Base-by-base conservation (phyloP, 2,888 invertebrate species). In the Dermolepida albohirtum region DNA sequence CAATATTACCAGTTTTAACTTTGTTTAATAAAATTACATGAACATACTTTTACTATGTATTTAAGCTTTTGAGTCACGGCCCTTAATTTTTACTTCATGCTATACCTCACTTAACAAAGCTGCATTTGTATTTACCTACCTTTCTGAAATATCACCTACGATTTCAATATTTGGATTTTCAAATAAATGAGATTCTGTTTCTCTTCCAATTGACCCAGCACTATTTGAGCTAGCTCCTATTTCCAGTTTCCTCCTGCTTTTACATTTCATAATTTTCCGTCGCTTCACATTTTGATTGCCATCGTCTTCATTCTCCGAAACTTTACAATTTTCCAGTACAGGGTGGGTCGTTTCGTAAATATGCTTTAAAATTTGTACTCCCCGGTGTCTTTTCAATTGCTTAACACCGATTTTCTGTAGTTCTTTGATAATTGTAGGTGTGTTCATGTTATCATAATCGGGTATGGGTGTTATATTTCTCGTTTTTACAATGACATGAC, bases 271-370 rank as follows among this genome's bases (percentile, higher is more conserved):
- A 10, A 52, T 27, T 55, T 70, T 70, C 73, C 74, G 57, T 72
- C 69, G 69, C 74, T 75, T 77, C 17, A 72, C 65, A 17, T 54
- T 49, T 34, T 44, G 49, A 14, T 68, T 70, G 10, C 73, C 70
- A 47, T 74, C 72, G 47, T 77, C 74, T 29, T 66, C 67, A 54
- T 73, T 73, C 2, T 71, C 65, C 27, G 49, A 40, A 44, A 66
- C 8, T 12, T 10, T 2, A n/a, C 5, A 5, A 29, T 34, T 34
- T 8, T 44, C 14, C 10, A 16, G 29, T 11, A 86, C 75, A 12
- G 91, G 91, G 85, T 91, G 91, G 0, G 89, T 90, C 78, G 89
- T 87, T 73, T 90, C 88, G 77, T 91, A 91, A 40, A 91, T 84
- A 74, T 90, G 88, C 66, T 89, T 88, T 49, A 91, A 79, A 54